Conservation (phyloP, 30 jellyfish, hydroid and myxozoan species). For the Morbakka virulenta region DNA sequence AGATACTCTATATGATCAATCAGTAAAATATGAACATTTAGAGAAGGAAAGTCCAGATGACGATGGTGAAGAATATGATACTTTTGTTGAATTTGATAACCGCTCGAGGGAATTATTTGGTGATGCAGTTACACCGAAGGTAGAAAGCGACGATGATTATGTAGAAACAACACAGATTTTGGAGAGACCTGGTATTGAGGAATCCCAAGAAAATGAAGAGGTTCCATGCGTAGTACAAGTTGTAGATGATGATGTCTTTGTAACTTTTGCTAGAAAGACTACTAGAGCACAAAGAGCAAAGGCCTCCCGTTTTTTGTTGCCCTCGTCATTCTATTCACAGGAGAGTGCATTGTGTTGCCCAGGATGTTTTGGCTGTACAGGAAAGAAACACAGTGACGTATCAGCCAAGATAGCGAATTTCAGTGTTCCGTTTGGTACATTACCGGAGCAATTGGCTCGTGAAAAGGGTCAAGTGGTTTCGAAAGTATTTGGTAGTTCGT, state of each 20-base stretch:
- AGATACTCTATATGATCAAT: constrained; percentile 38
- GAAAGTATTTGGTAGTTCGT: neutral
- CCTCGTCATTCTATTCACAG: constrained; percentile 62
- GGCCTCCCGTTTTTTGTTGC: constrained; percentile 75
- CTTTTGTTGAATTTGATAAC: constrained; percentile 25
- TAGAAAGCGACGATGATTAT: constrained; percentile 55
- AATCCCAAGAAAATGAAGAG: neutral
- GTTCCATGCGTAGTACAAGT: constrained; percentile 69
- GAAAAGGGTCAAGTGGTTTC: neutral
- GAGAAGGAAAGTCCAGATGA: constrained; percentile 38
- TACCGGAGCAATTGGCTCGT: neutral
- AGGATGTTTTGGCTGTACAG: constrained; percentile 56
- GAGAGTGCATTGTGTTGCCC: constrained; percentile 46
- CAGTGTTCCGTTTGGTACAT: neutral
- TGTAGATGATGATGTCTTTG: constrained; percentile 63
- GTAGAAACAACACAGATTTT: neutral
- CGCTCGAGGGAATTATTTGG: constrained; percentile 37
- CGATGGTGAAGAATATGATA: constrained; percentile 43
- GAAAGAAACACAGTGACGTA: neutral
- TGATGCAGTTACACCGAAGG: constrained; percentile 28
- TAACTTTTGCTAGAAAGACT: constrained; percentile 70
- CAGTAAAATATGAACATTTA: constrained; percentile 24
- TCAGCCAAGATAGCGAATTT: neutral
- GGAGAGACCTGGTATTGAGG: constrained; percentile 24
- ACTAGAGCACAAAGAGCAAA: constrained; percentile 65